A percentile compares a stretch with the other conserved stretches of the same genome.
Evolutionary conservation across 1,140 invertebrate species (phyloP).

Genomic region (Hyphantria cunea): DNA sequence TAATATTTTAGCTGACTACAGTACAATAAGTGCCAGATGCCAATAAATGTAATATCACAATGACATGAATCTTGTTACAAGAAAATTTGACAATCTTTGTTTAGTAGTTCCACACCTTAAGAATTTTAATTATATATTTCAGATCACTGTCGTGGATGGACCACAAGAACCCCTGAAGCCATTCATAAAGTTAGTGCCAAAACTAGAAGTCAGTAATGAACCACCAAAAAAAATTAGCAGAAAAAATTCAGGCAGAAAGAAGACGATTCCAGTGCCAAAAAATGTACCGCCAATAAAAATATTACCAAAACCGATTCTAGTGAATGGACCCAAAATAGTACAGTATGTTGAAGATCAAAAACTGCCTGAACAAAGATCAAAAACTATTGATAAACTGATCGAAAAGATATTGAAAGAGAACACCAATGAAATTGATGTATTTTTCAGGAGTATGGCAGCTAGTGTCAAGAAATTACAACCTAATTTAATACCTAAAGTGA

Average conservation of each 20-base stretch:
- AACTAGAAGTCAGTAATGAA: slow-evolving; percentile 34
- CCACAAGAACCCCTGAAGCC: slow-evolving; percentile 51
- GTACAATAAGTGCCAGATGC: neutral
- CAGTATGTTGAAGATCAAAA: slow-evolving; percentile 67
- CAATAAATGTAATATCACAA: no score
- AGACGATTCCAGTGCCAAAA: slow-evolving; percentile 55
- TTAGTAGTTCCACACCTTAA: no score
- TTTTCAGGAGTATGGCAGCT: slow-evolving; percentile 76
- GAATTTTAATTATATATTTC: slow-evolving; percentile 34
- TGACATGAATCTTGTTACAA: neutral
- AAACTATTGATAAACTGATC: slow-evolving; percentile 70
- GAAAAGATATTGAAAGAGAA: slow-evolving; percentile 72
- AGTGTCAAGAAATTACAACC: slow-evolving; percentile 76
- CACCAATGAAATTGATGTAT: slow-evolving; percentile 75
- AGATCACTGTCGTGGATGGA: slow-evolving; percentile 70
- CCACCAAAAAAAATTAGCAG: slow-evolving; percentile 60
- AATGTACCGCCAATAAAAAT: slow-evolving; percentile 71
- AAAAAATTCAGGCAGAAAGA: slow-evolving; percentile 62
- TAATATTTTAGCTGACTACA: neutral
- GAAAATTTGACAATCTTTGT: neutral
- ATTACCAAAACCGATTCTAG: slow-evolving; percentile 68
- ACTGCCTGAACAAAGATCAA: slow-evolving; percentile 55
- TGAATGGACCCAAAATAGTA: slow-evolving; percentile 63
- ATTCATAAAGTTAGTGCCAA: slow-evolving; percentile 58
- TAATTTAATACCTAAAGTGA: slow-evolving; percentile 75